Base-by-base conservation (phyloP, 2,797 vertebrate genomes). In the Telmatherina bonti region DNA sequence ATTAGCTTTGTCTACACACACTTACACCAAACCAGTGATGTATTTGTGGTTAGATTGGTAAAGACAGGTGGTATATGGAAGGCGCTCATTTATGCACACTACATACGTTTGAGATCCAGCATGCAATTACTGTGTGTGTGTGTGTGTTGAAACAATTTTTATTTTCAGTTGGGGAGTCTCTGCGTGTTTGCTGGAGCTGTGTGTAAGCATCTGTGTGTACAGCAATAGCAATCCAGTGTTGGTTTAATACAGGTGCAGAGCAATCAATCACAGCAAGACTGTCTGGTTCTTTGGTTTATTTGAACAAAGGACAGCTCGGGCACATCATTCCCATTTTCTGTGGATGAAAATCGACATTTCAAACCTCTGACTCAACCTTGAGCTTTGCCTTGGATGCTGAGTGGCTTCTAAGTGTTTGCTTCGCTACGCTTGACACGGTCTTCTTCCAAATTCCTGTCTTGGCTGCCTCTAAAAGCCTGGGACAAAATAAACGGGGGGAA, bases 321-420 rank as follows among this genome's bases (percentile, higher is more conserved):
- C 55, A 30, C 58, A 75, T 85, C 77, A 52, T 76, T 83, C 74
- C 81, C 57, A 76, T 82, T 80, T 82, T 62, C 30, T 24, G 5
- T 54, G 55, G 80, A 84, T 82, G 62, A 79, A 81, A 85, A 80
- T 85, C 35, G 52, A 87, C 75, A 86, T 84, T 74, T 82, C 72
- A 69, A 80, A 55, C 69, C 62, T 55, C 38, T 43, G 74, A 82
- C 58, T 13, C 43, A 70, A 84, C 83, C 76, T 73, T 58, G 67
- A 60, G 59, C 29, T 63, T 67, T 1, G 56, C 65, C 52, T 67
- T 18, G 63, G 80, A 64, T 62, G 55, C 72, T 35, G 73, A 86
- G 73, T n/a, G 60, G 31, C 70, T 56, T 74, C 67, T 56, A 24
- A 78, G 51, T 60, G 64, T 78, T 76, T 76, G 74, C 53, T 58